Percentiles rank a stretch among this genome's conserved stretches.
Evolutionary conservation across 2,113 vertebrate genomes (phyloP).

Genomic region (Pelmatolapia mariae): DNA sequence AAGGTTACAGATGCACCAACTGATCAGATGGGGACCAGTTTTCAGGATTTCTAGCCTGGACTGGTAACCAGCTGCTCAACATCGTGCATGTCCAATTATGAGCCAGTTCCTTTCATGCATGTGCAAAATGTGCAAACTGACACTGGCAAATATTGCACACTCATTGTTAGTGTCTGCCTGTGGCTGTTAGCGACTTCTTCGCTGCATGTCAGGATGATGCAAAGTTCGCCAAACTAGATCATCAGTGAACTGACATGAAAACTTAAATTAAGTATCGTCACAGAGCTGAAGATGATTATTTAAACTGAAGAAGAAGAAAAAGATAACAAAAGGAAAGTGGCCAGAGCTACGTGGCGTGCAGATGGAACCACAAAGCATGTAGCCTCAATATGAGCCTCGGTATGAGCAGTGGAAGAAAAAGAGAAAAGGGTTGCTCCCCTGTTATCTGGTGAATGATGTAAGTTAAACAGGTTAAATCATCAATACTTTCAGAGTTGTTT

Average conservation of each 20-base stretch:
- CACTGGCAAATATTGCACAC: not conserved
- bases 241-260: too few species aligned
- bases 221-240: not conserved
- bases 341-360: not conserved
- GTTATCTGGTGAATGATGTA: not conserved
- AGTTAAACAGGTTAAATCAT: not conserved
- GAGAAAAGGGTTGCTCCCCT: not conserved
- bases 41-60: not conserved
- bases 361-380: not conserved
- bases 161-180: not conserved
- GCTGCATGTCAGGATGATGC: not conserved
- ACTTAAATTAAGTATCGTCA: fast-evolving
- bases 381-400: not conserved
- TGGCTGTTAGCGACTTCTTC: not conserved
- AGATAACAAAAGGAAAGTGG: not conserved
- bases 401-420: not conserved
- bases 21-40: not conserved
- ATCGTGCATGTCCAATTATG: not conserved
- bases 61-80: not conserved
- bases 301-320: not conserved
- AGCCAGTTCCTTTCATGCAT: not conserved
- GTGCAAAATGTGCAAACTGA: not conserved
- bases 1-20: not conserved
- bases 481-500: not conserved
- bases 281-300: not conserved